A percentile compares a stretch with the other conserved stretches of the same genome.
Conservation (phyloP, 2,113 vertebrate genomes). For the Syngnathus typhle region DNA sequence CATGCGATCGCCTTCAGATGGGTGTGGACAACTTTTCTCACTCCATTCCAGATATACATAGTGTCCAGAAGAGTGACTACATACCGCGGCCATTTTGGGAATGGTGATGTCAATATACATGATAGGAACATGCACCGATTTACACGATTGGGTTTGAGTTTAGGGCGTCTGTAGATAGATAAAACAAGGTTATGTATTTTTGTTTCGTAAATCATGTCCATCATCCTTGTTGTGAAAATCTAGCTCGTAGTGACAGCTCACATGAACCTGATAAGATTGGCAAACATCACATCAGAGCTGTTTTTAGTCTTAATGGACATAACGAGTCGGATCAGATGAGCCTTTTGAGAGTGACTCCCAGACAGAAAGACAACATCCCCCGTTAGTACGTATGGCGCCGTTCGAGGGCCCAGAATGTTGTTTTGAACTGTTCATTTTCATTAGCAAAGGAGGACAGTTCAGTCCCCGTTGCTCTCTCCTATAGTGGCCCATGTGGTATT, state of each 20-base stretch:
- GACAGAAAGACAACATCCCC: conserved; percentile 26
- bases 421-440: not conserved
- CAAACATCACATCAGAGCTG: conserved; percentile 52
- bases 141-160: too few species aligned
- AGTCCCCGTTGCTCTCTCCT: conserved; percentile 32
- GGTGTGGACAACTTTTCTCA: conserved; percentile 55
- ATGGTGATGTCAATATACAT: not conserved
- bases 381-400: not conserved
- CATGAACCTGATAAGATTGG: not conserved
- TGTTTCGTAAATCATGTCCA: conserved; percentile 29
- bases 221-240: not conserved
- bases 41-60: conserved; percentile 26
- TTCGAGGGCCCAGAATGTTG: conserved; percentile 17
- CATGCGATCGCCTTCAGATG: conserved; percentile 32
- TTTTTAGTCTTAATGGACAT: conserved; percentile 64
- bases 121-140: too few species aligned
- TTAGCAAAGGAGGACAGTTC: conserved; percentile 2
- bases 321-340: conserved; percentile 69
- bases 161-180: too few species aligned
- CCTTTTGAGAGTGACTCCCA: conserved; percentile 46
- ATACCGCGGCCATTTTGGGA: conserved; percentile 30
- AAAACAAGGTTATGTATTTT: not conserved
- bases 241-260: conserved; percentile 12
- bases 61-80: conserved; percentile 41
- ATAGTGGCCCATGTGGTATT: conserved; percentile 31